Evolutionary conservation across 2,888 invertebrate species (phyloP).

Genomic region (Melanotus villosus): DNA sequence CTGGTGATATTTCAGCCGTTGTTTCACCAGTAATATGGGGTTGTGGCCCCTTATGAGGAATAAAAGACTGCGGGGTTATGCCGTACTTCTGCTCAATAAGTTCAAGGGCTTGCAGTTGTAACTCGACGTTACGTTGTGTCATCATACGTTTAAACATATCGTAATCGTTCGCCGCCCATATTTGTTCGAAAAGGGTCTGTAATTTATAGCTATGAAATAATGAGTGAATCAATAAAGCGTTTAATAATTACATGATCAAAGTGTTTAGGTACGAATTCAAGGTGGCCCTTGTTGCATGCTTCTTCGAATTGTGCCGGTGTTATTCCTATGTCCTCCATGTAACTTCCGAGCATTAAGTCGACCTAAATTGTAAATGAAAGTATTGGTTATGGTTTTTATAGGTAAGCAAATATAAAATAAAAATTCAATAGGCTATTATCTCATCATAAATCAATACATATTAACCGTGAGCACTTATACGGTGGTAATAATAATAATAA

Average conservation of each 20-base stretch:
- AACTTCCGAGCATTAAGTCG: slow-evolving; percentile 91
- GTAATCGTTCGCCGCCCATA: slow-evolving; percentile 95
- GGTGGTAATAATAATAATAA: neutral
- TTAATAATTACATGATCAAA: slow-evolving; percentile 70
- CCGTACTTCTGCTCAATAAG: slow-evolving; percentile 86
- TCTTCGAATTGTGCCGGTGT: slow-evolving; percentile 89
- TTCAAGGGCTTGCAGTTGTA: slow-evolving; percentile 91
- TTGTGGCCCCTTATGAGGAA: slow-evolving; percentile 66
- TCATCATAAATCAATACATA: too few relatives aligned
- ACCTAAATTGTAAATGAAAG: slow-evolving; percentile 71
- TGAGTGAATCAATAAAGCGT: too few relatives aligned
- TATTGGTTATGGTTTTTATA: neutral
- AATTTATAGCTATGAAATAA: neutral
- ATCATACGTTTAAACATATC: slow-evolving; percentile 93
- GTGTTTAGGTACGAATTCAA: slow-evolving; percentile 68
- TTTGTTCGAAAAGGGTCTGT: slow-evolving; percentile 79
- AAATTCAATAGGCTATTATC: neutral
- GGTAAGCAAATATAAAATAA: too few relatives aligned
- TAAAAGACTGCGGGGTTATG: slow-evolving; percentile 75
- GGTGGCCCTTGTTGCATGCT: slow-evolving; percentile 75
- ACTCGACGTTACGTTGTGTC: slow-evolving; percentile 92
- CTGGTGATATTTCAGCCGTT: slow-evolving; percentile 59
- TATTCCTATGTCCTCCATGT: slow-evolving; percentile 94
- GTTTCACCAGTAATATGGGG: slow-evolving; percentile 33
- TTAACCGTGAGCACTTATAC: too few relatives aligned